phyloP scores from a whole-genome alignment of 2,113 vertebrate species.

The Cebus imitator region DNA sequence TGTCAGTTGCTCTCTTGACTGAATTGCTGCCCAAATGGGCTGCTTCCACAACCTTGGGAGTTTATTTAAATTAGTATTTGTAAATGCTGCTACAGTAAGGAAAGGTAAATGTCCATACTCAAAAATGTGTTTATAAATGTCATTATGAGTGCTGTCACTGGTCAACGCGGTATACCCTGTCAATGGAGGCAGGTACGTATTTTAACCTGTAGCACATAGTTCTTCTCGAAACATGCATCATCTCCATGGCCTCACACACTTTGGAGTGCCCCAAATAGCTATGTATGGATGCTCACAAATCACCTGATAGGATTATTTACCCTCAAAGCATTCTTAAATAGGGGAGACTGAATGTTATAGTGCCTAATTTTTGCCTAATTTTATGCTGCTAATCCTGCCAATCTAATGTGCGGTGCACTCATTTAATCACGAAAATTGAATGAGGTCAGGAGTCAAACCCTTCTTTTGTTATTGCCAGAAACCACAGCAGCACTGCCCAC shows the following conservation, averaged over 20 bases:
- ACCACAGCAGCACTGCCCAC: background rate
- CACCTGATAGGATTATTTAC: background rate
- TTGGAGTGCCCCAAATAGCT: background rate
- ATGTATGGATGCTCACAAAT: background rate
- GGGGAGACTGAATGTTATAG: background rate
- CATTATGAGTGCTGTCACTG: background rate
- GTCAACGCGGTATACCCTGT: background rate
- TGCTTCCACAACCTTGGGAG: constrained; percentile 5
- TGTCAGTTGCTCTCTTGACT: constrained; percentile 52
- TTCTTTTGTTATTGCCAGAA: constrained; percentile 34
- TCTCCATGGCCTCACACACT: background rate
- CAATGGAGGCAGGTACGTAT: background rate
- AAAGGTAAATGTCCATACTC: background rate
- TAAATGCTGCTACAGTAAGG: constrained; percentile 8
- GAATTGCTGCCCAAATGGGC: constrained; percentile 47
- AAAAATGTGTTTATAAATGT: background rate
- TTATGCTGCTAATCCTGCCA: background rate
- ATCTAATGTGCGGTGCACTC: background rate
- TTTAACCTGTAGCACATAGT: background rate
- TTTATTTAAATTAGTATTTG: constrained; percentile 30
- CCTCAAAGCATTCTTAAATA: background rate
- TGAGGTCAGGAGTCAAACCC: background rate
- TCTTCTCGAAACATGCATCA: background rate
- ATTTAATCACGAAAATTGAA: background rate
- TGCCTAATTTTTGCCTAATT: background rate